Percentiles rank a stretch among this genome's conserved stretches.
phyloP scores from a whole-genome alignment of 2,888 invertebrate species.

The Drosophila sordidula region DNA sequence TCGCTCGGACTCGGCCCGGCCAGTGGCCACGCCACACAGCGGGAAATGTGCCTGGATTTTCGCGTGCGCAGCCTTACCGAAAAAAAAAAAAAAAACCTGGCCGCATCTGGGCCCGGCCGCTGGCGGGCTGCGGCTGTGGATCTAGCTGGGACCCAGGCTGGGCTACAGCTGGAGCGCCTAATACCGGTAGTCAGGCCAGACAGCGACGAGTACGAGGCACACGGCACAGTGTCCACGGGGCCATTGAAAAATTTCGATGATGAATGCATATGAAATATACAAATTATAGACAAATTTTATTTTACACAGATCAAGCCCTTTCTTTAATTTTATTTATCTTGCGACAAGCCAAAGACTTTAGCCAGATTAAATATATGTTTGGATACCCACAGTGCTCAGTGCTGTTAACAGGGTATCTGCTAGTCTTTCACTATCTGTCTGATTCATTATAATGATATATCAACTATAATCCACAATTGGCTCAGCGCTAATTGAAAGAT shows the following conservation, averaged over 20 bases:
- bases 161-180: constrained; percentile 46
- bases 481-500: not conserved
- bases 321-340: too few species aligned
- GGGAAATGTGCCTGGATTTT: constrained; percentile 70
- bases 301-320: too few species aligned
- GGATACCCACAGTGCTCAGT: too few species aligned
- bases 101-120: constrained; percentile 12
- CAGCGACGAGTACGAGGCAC: constrained; percentile 31
- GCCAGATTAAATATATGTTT: too few species aligned
- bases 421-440: too few species aligned
- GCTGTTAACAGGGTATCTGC: too few species aligned
- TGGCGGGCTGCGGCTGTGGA: constrained; percentile 10
- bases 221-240: constrained; percentile 37
- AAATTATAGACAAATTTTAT: too few species aligned
- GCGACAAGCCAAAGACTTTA: too few species aligned
- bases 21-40: constrained; percentile 66
- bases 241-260: not conserved
- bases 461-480: constrained; percentile 4
- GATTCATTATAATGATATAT: too few species aligned
- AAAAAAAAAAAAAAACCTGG: constrained; percentile 29
- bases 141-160: constrained; percentile 16
- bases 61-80: constrained; percentile 58
- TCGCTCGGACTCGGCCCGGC: constrained; percentile 29
- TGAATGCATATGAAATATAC: too few species aligned
- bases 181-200: constrained; percentile 72